Evolutionary conservation across 2,888 invertebrate species (phyloP).

Genomic region (Stegana nigrithorax): DNA sequence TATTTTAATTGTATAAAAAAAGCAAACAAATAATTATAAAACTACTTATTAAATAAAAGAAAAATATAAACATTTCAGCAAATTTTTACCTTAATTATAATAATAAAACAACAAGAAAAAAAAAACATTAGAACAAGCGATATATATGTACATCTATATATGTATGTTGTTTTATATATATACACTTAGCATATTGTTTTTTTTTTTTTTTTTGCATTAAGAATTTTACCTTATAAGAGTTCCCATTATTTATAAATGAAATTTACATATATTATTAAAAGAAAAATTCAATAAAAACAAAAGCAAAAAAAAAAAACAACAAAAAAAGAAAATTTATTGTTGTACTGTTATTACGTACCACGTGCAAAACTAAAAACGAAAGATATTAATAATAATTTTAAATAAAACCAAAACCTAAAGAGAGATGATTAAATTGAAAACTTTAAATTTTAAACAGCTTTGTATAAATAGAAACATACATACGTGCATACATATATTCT

Average conservation of each 20-base stretch:
- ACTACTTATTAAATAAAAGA: background rate
- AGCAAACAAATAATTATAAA: slow-evolving; percentile 17
- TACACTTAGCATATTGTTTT: slow-evolving; percentile 46
- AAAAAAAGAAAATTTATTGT: background rate
- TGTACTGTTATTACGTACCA: background rate
- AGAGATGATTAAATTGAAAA: no score
- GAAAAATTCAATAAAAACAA: slow-evolving; percentile 26
- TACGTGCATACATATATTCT: background rate
- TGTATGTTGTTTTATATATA: slow-evolving; percentile 58
- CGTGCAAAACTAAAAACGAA: slow-evolving; percentile 13
- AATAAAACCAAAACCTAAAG: no score
- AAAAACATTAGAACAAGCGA: slow-evolving; percentile 39
- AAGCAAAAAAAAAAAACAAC: slow-evolving; percentile 16
- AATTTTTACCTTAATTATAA: slow-evolving; percentile 23
- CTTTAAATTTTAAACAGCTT: no score
- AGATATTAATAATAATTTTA: background rate
- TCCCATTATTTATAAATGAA: slow-evolving; percentile 56
- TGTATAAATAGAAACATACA: background rate
- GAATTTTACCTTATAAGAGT: slow-evolving; percentile 53
- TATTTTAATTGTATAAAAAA: slow-evolving; percentile 29
- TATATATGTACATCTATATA: slow-evolving; percentile 39
- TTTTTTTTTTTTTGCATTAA: slow-evolving; percentile 54
- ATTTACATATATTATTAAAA: slow-evolving; percentile 44
- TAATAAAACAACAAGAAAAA: slow-evolving; percentile 26
- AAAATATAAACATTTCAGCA: slow-evolving; percentile 22